A percentile compares a stretch with the other conserved stretches of the same genome.
phyloP scores from a whole-genome alignment of 2,113 vertebrate genomes.

The Nyctereutes procyonoides region DNA sequence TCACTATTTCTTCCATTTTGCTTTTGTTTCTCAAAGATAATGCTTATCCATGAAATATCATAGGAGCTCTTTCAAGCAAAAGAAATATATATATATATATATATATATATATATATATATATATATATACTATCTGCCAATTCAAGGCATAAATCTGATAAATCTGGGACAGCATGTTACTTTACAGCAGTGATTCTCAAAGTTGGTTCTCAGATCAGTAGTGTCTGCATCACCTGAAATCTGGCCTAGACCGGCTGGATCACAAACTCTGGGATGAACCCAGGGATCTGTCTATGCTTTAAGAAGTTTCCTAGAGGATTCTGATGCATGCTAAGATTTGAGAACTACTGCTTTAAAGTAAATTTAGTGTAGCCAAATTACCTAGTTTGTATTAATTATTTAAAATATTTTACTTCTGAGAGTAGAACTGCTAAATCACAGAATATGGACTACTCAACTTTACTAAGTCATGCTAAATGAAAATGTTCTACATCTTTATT shows the following conservation, averaged over 20 bases:
- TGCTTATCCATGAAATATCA: slow-evolving; percentile 10
- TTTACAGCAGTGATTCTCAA: not conserved
- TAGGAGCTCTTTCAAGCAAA: not conserved
- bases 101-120: too few relatives aligned
- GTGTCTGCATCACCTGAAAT: not conserved
- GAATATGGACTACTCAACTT: not conserved
- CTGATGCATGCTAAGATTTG: not conserved
- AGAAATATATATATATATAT: not conserved
- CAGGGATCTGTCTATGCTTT: not conserved
- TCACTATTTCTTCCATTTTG: not conserved
- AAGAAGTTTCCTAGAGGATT: not conserved
- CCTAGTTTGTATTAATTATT: not conserved
- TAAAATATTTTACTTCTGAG: not conserved
- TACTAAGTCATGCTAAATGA: not conserved
- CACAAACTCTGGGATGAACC: not conserved
- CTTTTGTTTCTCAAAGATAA: not conserved
- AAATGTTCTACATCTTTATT: not conserved
- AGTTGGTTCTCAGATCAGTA: not conserved
- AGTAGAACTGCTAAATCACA: not conserved
- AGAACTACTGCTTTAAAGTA: not conserved
- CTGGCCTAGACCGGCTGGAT: not conserved
- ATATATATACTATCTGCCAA: too few relatives aligned
- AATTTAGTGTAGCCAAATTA: not conserved
- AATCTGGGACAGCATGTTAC: not conserved
- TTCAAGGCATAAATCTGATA: not conserved